Conservation (phyloP, 2,113 vertebrate species). For the Oxygymnocypris stewartii region DNA sequence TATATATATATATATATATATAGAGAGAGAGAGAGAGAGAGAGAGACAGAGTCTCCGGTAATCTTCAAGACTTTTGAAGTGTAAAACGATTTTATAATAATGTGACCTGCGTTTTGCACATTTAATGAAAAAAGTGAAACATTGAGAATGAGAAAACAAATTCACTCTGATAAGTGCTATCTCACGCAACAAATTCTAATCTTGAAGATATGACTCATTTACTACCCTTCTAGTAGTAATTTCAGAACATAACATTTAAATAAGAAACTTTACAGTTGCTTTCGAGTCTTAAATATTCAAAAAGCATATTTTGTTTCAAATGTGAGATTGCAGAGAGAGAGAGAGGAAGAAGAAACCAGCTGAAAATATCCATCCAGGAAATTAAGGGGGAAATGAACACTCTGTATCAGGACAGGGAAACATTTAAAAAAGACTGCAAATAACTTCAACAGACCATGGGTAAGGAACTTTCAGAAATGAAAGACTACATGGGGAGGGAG, state of each 20-base stretch:
- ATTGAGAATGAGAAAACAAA: not conserved
- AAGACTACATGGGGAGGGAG: too few species aligned
- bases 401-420: too few species aligned
- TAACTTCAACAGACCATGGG: too few species aligned
- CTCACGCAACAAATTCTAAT: not conserved
- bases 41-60: conserved; percentile 26
- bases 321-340: not conserved
- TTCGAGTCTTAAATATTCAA: not conserved
- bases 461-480: too few species aligned
- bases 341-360: not conserved
- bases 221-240: not conserved
- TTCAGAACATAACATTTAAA: not conserved
- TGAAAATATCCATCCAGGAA: too few species aligned
- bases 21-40: conserved; percentile 59
- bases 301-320: not conserved
- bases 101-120: not conserved
- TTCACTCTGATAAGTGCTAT: not conserved
- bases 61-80: not conserved
- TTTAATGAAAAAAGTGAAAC: not conserved
- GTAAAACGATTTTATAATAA: not conserved
- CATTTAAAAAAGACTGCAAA: too few species aligned
- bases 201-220: not conserved
- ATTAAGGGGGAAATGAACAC: too few species aligned
- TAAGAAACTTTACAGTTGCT: not conserved
- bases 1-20: conserved; percentile 55